Conservation (phyloP, 2,113 vertebrate genomes). For the Andinoacara biseriatus region DNA sequence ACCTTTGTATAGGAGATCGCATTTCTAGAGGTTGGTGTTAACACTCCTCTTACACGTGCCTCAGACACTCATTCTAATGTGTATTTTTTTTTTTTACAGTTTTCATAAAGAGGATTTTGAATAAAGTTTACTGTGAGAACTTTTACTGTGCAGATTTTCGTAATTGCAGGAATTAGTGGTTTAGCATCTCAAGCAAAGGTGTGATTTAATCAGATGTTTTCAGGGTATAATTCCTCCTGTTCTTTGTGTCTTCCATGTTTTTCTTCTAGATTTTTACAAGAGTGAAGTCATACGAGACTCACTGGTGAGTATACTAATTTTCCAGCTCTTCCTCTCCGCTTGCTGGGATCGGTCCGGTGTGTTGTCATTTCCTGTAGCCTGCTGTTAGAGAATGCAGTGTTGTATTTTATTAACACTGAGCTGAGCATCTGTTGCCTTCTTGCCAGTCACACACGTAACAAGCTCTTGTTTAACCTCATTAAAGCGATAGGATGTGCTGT, state of each 20-base stretch:
- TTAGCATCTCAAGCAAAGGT: not conserved
- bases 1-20: slow-evolving; percentile 85
- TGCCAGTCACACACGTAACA: not conserved
- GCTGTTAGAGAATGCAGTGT: not conserved
- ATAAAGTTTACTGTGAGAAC: not conserved
- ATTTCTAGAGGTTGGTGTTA: slow-evolving; percentile 83
- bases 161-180: rapidly evolving
- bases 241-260: not conserved
- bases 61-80: rapidly evolving
- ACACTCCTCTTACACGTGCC: not conserved
- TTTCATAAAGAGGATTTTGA: not conserved
- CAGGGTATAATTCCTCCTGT: not conserved
- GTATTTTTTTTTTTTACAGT: not conserved
- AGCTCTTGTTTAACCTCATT: not conserved
- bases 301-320: slow-evolving; percentile 87
- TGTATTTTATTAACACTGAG: not conserved
- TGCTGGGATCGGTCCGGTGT: not conserved
- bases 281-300: slow-evolving; percentile 98
- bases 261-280: slow-evolving; percentile 91
- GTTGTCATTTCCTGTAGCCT: not conserved
- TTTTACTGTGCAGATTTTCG: not conserved
- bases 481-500: not conserved
- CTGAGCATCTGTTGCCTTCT: not conserved
- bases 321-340: not conserved
- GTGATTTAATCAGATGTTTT: not conserved